Conservation (phyloP, 2,113 vertebrate genomes). For the Leucoraja erinaceus region DNA sequence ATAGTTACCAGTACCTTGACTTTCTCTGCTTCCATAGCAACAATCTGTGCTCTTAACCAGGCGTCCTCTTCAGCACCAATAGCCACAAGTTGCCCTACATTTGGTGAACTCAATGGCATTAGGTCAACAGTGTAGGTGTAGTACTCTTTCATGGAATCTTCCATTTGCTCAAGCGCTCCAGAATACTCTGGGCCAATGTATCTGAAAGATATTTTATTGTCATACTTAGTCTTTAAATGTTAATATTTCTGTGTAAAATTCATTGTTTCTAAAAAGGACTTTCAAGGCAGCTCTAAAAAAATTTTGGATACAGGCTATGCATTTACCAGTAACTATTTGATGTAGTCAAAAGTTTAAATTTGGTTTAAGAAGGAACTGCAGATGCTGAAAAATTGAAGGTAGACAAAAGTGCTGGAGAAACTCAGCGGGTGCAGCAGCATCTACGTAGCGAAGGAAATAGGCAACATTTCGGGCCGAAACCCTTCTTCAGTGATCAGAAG, state of each 20-base stretch:
- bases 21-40: slow-evolving; percentile 56
- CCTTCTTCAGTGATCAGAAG: too few species aligned
- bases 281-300: background rate
- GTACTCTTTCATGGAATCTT: slow-evolving; percentile 73
- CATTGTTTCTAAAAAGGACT: background rate
- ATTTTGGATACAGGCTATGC: background rate
- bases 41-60: slow-evolving; percentile 71
- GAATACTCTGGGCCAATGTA: slow-evolving; percentile 85
- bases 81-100: slow-evolving; percentile 70
- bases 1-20: slow-evolving; percentile 65
- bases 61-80: slow-evolving; percentile 70
- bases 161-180: slow-evolving; percentile 75
- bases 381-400: too few species aligned
- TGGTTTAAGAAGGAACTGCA: too few species aligned
- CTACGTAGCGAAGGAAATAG: too few species aligned
- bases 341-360: background rate
- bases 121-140: slow-evolving; percentile 52
- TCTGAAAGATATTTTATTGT: slow-evolving; percentile 49
- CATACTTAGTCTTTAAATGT: background rate
- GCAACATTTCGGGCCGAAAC: too few species aligned
- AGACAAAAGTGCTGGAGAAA: too few species aligned
- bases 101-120: slow-evolving; percentile 9
- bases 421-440: too few species aligned
- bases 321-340: background rate
- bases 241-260: background rate